These are phyloP conservation scores for Cyclophora albipunctata DNA, from an alignment of 2,888 invertebrate species.

Conservation along the genomic window DNA sequence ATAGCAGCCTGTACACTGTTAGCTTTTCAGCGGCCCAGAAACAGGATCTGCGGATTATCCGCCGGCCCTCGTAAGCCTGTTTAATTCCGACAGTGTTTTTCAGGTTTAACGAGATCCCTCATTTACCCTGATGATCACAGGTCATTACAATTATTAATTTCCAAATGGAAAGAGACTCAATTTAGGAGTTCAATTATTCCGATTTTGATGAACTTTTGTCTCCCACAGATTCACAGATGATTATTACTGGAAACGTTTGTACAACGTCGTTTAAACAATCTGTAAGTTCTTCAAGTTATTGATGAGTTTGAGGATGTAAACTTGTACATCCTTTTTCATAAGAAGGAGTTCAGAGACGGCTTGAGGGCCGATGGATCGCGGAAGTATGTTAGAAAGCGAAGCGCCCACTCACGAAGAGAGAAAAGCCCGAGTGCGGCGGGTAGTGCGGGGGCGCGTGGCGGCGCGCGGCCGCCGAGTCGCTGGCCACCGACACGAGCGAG, in stretches of 20 bases:
- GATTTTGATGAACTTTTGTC: no score
- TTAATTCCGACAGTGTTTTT: constrained; percentile 30
- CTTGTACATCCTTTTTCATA: no score
- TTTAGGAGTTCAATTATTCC: neutral
- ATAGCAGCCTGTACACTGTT: constrained; percentile 66
- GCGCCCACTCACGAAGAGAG: constrained; percentile 74
- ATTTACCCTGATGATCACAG: no score
- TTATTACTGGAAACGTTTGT: no score
- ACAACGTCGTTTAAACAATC: no score
- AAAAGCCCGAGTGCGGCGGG: constrained; percentile 65
- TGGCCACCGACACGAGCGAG: constrained; percentile 69
- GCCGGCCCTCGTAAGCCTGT: constrained; percentile 54
- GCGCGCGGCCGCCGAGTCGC: constrained; percentile 67
- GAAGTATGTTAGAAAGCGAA: constrained; percentile 64
- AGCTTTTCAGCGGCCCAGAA: constrained; percentile 63
- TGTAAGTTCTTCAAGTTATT: no score
- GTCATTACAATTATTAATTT: neutral
- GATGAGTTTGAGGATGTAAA: no score
- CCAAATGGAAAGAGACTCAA: neutral
- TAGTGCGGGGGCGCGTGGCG: constrained; percentile 56
- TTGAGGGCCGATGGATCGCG: constrained; percentile 33
- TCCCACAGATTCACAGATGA: no score
- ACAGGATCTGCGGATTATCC: constrained; percentile 63
- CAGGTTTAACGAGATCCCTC: constrained; percentile 27
- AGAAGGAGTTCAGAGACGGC: no score